Evolutionary conservation across 2,888 invertebrate genomes (phyloP).

Genomic region (Gonocerus acuteangulatus): DNA sequence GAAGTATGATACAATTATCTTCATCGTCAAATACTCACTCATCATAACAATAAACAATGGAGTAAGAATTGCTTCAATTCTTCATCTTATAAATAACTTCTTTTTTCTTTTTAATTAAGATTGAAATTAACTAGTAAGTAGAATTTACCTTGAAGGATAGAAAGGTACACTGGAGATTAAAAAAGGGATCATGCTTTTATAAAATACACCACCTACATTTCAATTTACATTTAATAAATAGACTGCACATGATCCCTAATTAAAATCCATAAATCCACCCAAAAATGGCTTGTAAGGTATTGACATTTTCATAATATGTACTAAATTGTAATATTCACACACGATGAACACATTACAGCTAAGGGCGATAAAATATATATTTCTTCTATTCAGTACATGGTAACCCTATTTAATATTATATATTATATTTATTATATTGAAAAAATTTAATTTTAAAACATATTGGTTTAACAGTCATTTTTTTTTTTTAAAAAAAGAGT

Average conservation of each 20-base stretch:
- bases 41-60: slow-evolving; percentile 14
- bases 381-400: slow-evolving; percentile 35
- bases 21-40: background rate
- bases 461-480: background rate
- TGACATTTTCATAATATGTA: background rate
- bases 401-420: slow-evolving; percentile 32
- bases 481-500: background rate
- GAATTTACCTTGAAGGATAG: background rate
- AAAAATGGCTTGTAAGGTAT: background rate
- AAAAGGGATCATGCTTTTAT: slow-evolving; percentile 2
- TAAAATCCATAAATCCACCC: background rate
- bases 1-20: background rate
- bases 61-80: background rate
- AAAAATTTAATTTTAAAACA: background rate
- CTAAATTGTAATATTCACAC: slow-evolving; percentile 26
- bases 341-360: slow-evolving; percentile 26
- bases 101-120: background rate
- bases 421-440: slow-evolving; percentile 15
- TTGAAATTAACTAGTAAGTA: slow-evolving; percentile 16
- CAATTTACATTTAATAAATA: slow-evolving; percentile 19
- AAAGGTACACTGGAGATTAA: slow-evolving; percentile 13
- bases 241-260: slow-evolving; percentile 5
- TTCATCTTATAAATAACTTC: too few species aligned
- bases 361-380: slow-evolving; percentile 28
- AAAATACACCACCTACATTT: slow-evolving; percentile 7